Conservation (phyloP, 2,113 vertebrate genomes). For the Centropus unirufus region DNA sequence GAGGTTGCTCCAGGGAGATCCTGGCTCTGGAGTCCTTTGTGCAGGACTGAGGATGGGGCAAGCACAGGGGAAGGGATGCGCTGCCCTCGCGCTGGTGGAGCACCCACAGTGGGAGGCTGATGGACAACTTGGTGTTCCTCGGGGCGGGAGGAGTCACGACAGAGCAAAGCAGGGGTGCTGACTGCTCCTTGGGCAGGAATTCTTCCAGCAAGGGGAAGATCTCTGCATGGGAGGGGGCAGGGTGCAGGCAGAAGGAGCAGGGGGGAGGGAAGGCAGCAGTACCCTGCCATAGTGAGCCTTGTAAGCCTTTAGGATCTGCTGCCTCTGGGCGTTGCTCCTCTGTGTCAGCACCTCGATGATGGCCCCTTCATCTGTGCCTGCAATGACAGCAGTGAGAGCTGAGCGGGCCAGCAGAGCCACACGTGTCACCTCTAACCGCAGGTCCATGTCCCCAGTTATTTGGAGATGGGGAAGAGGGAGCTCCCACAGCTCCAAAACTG, state of each 20-base stretch:
- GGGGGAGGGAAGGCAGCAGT: background rate
- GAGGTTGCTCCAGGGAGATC: background rate
- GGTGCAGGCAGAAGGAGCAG: background rate
- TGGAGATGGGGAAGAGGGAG: background rate
- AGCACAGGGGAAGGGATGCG: fast-evolving
- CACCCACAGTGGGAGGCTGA: background rate
- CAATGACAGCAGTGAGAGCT: background rate
- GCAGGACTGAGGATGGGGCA: fast-evolving
- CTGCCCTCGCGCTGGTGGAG: background rate
- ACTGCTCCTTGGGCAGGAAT: background rate
- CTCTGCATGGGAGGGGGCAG: fast-evolving
- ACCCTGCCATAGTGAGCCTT: conserved; percentile 95
- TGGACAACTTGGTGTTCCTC: background rate
- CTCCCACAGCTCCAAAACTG: background rate
- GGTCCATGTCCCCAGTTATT: no score
- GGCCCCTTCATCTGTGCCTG: conserved; percentile 91
- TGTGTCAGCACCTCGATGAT: conserved; percentile 89
- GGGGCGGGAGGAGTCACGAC: background rate
- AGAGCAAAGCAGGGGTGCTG: background rate
- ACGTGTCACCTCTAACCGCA: background rate
- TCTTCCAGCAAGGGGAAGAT: background rate
- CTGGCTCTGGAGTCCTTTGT: background rate
- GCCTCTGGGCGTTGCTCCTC: conserved; percentile 90
- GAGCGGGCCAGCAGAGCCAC: background rate
- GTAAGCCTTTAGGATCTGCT: conserved; percentile 90